phyloP scores from a whole-genome alignment of 2,113 vertebrate genomes.

The Orcinus orca region DNA sequence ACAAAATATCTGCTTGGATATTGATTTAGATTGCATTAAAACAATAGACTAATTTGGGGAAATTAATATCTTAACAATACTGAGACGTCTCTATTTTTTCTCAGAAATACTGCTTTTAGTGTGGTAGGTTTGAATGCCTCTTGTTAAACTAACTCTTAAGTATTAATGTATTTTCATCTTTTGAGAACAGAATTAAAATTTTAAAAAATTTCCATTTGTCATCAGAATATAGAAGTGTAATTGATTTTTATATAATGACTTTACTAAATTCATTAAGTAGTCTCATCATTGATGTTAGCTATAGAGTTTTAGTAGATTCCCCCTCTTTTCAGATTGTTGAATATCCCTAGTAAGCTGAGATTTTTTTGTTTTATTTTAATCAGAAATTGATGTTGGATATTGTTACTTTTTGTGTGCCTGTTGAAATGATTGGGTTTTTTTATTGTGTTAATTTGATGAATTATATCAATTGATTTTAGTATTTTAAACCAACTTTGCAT shows the following conservation, averaged over 20 bases:
- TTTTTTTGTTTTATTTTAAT: background rate
- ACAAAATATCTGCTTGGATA: background rate
- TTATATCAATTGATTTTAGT: background rate
- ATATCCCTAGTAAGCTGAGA: background rate
- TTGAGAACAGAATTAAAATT: background rate
- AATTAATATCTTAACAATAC: background rate
- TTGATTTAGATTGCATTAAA: background rate
- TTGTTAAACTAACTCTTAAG: background rate
- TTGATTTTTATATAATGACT: background rate
- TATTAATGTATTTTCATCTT: background rate
- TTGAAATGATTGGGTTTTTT: constrained; percentile 5
- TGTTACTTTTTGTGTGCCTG: background rate
- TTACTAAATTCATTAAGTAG: background rate
- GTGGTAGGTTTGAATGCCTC: background rate
- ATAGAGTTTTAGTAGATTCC: background rate
- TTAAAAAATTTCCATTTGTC: background rate
- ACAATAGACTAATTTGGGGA: background rate
- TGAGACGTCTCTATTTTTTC: background rate
- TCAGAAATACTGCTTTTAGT: background rate
- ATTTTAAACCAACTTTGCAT: background rate
- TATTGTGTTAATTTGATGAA: background rate
- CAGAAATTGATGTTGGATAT: background rate
- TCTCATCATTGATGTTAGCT: background rate
- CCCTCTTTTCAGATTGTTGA: background rate
- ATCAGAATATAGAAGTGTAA: background rate